phyloP scores from a whole-genome alignment of 2,888 invertebrate species.

The Gisinianus flammeolus region DNA sequence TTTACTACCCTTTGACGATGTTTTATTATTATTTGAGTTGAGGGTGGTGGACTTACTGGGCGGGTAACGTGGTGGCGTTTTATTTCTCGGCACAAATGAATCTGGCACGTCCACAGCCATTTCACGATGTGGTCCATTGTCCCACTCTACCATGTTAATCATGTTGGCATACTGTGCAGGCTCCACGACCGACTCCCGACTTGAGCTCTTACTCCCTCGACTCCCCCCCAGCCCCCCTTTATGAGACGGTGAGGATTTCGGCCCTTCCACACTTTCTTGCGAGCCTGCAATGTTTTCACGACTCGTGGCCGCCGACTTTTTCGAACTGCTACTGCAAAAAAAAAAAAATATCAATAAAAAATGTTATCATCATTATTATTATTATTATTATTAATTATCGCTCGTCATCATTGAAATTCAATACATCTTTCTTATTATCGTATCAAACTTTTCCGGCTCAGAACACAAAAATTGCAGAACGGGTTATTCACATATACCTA shows the following conservation, averaged over 20 bases:
- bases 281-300: conserved; percentile 52
- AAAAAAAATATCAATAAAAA: neutral
- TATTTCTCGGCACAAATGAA: conserved; percentile 86
- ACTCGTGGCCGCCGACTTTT: conserved; percentile 40
- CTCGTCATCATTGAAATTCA: neutral
- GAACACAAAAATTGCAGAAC: too few species aligned
- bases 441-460: too few species aligned
- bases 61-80: conserved; percentile 89
- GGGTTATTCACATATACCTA: too few species aligned
- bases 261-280: conserved; percentile 62
- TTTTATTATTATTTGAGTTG: conserved; percentile 48
- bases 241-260: conserved; percentile 76
- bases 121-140: conserved; percentile 78
- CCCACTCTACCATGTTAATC: conserved; percentile 64
- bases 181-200: conserved; percentile 63
- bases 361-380: neutral
- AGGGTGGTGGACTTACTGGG: conserved; percentile 63
- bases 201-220: conserved; percentile 65
- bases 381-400: neutral
- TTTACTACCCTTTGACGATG: conserved; percentile 51
- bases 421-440: neutral
- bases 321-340: conserved; percentile 10
- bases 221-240: conserved; percentile 71
- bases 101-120: conserved; percentile 99
- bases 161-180: conserved; percentile 65